phyloP scores from a whole-genome alignment of 1,140 invertebrate species.

The Drosophila tropicalis region DNA sequence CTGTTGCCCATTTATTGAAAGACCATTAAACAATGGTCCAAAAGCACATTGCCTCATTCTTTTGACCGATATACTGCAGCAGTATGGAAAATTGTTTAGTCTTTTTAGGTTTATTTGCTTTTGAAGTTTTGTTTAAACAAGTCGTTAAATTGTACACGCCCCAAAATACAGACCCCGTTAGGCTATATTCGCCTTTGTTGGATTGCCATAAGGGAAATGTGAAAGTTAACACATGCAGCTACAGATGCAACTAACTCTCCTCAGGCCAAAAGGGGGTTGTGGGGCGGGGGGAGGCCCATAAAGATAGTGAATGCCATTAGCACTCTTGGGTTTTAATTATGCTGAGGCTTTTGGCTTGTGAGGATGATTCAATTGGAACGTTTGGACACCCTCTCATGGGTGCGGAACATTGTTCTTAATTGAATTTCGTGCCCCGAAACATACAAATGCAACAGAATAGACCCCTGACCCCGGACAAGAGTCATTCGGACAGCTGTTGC shows the following conservation, averaged over 20 bases:
- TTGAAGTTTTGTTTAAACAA: constrained; percentile 68
- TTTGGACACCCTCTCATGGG: constrained; percentile 41
- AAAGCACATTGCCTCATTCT: constrained; percentile 33
- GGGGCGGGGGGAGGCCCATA: constrained; percentile 24
- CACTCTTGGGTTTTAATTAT: constrained; percentile 55
- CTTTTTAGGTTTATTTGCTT: constrained; percentile 72
- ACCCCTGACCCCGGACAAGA: constrained; percentile 72
- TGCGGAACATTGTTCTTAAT: constrained; percentile 40
- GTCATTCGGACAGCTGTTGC: constrained; percentile 50
- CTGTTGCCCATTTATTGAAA: constrained; percentile 68
- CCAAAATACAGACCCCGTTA: constrained; percentile 40
- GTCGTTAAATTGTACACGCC: constrained; percentile 73
- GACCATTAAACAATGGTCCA: constrained; percentile 71
- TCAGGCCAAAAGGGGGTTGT: neutral
- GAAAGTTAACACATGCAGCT: constrained; percentile 71
- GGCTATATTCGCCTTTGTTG: constrained; percentile 32
- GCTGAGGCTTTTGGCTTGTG: constrained; percentile 37
- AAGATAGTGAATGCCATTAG: constrained; percentile 58
- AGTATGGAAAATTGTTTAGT: constrained; percentile 32
- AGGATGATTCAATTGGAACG: constrained; percentile 65
- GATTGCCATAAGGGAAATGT: constrained; percentile 48
- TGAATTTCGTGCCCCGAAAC: constrained; percentile 33
- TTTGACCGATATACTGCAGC: constrained; percentile 72
- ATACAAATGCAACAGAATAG: constrained; percentile 50
- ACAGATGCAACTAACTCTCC: constrained; percentile 32